Evolutionary conservation across 2,888 invertebrate species (phyloP), one percentile per base, ranked within the genome.

Genomic region (Sesia apiformis): DNA sequence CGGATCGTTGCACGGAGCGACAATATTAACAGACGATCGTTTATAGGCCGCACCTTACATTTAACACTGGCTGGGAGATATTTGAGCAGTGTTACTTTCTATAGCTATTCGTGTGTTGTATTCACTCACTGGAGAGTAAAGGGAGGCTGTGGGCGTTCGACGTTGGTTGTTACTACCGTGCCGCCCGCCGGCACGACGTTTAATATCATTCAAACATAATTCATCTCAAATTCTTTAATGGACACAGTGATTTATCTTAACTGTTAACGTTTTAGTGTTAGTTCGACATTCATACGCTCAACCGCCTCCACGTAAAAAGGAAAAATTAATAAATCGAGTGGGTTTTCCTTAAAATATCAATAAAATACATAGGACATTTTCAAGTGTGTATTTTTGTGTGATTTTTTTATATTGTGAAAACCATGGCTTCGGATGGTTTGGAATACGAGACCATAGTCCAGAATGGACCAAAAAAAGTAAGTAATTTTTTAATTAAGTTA

Each of bases 401-500:
- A 71, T 74, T 77, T 70, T 66, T 38, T 69, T 66, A 67, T 70
- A 74, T 71, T 78, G 78, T 81, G 80, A 75, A 71, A 76, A 73
- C 70, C 68, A 91, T 91, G 90, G 86, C 90, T 59, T 76, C 83
- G 63, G 92, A 92, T 81, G 92, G 92, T 72, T 86, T 92, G 81
- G 92, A 92, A 86, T 92, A 92, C 81, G 92, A 92, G 71, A 91
- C 88, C 78, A 90, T 91, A 66, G 90, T 91, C 67, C 92, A 92
- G 76, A 91, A 91, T 81, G 92, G 92, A 67, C 92, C 92, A 57
- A 90, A 90, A 86, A 92, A 92, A 91, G 92, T 92, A 78, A 91
- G 90, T 84, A 50, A 49, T 62, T 54, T 62, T 67, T 50, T 50
- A 8, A 23, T 23, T 23, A 23, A 23, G 23, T 23, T 23, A 2